Evolutionary conservation across 2,888 invertebrate genomes (phyloP), one percentile per base, ranked within the genome.

Genomic region (Brachyopa scutellaris): DNA sequence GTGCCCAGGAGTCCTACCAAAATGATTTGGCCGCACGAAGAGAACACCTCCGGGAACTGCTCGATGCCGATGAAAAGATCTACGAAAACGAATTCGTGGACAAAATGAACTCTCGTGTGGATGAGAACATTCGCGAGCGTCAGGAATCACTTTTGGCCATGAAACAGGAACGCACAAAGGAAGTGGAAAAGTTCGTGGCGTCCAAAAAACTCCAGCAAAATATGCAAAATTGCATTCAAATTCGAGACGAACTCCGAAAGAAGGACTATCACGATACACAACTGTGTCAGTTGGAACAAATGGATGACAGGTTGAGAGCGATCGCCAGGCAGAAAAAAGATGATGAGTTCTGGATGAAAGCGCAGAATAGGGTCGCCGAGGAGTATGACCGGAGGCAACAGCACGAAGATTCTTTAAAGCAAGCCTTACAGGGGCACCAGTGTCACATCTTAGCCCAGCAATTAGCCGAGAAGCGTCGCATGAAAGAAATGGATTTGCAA

Each of bases 151-250:
- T 89, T 69, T 55, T 86, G 6, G 86, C 86, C 31, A 87, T 88
- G 55, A 87, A 87, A 73, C 87, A 87, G 69, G 84, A 86, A 33
- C 85, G 85, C 6, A 84, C 74, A 2, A 82, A 78, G 49, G 84
- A 85, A 1, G 85, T 85, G 1, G 84, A 85, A 47, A 73, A 86
- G 45, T 89, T 88, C 45, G 70, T 88, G 1, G 85, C 87, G 9
- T 42, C 82, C 2, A 89, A 88, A 79, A 87, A 86, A 8, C 64
- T 87, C 11, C 88, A 89, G 31, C 88, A 88, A 62, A 84, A 86
- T 9, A 88, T 89, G 87, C 66, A 85, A n/a, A 87, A 87, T 64
- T 89, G 89, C 66, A 86, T 88, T 61, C 88, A 89, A 61, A 86
- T 89, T 31, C 88, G 89, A 8, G 87, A 88, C 38, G 87, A 87